Evolutionary conservation across 1,140 invertebrate species (phyloP), one percentile per base, ranked within the genome.

Genomic region (Steinernema khuongi): DNA sequence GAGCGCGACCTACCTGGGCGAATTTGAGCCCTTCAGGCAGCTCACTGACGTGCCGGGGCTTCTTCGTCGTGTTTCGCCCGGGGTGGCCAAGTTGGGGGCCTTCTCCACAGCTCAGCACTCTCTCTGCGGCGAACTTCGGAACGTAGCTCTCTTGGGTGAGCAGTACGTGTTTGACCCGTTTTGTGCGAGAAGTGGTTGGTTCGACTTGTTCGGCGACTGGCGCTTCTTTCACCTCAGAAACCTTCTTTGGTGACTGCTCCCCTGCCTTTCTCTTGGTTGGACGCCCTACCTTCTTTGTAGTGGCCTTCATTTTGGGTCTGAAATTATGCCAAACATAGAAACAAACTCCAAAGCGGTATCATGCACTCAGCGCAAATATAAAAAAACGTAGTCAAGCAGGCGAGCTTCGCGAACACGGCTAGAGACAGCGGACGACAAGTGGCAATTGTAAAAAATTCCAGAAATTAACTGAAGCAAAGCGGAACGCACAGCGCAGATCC

Each of bases 51-150:
- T 80, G 82, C 18, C 82, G 72, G 26, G 82, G 82, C 76, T 83
- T 83, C 44, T 77, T 76, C 1, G 83, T 83, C 0, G 78, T 79
- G 31, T 71, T 79, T 1, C 82, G 75, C 18, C 80, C 82, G 19
- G 83, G 83, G 74, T 83, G 82, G 11, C 82, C 82, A 1, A 83
- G 44, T 31, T 84, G 83, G 41, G 74, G 73, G n/a, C 76, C 74
- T 74, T 71, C 70, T 11, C 70, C 70, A 60, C 50, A 60, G 19
- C 50, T 60, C 50, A 60, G 19, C 14, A 60, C 50, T 60, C 50
- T 11, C 19, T 60, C 50, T 7, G 50, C 50, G 11, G 19, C 50
- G 11, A 60, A 26, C 19, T 60, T 60, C 7, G 50, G 50, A 7
- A 60, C 50, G 50, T 60, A 60, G 50, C 26, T 60, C 11, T 14